These are phyloP conservation scores for Strigops habroptila DNA, from an alignment of 2,113 vertebrate genomes.

Conservation along the genomic window DNA sequence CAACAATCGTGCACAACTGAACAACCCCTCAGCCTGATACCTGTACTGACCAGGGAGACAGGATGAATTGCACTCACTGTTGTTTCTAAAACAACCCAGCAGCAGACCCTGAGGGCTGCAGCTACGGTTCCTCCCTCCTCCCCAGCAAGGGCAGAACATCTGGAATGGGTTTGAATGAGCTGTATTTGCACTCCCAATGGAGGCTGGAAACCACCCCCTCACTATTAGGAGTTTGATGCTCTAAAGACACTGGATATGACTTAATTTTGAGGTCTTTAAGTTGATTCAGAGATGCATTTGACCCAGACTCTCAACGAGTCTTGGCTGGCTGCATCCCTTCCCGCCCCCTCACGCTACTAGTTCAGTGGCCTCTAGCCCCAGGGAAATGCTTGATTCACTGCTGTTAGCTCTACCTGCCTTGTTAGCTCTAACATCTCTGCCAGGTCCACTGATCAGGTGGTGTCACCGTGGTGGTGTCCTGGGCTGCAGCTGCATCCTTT, in stretches of 20 bases:
- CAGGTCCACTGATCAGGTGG: neutral
- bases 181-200: neutral
- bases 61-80: neutral
- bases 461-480: neutral
- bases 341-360: neutral
- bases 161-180: neutral
- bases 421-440: neutral
- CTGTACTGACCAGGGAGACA: neutral
- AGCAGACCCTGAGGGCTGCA: neutral
- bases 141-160: neutral
- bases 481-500: neutral
- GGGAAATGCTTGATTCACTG: neutral
- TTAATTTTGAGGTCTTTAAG: neutral
- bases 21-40: neutral
- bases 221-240: neutral
- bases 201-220: neutral
- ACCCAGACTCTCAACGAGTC: neutral
- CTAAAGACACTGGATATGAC: neutral
- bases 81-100: neutral
- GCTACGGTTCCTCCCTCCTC: neutral
- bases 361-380: neutral
- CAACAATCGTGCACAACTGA: neutral
- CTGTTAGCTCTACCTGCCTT: neutral
- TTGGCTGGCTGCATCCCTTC: neutral
- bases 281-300: neutral